Percentiles rank a stretch among this genome's conserved stretches.
Evolutionary conservation across 1,140 invertebrate species (phyloP).

Genomic region (Dinothrombium tinctorium): DNA sequence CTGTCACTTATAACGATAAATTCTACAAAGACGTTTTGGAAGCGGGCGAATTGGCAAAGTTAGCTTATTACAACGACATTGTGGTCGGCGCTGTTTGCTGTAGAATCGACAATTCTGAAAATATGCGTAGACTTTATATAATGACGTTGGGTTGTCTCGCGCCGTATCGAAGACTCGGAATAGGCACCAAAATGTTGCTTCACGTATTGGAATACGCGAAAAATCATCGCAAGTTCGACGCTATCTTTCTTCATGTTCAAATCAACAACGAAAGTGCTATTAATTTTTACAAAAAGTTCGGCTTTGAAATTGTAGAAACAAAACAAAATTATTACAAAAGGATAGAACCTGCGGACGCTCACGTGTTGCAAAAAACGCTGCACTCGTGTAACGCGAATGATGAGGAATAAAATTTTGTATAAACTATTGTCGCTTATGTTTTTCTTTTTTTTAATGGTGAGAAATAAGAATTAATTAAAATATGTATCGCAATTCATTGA

Average conservation of each 20-base stretch:
- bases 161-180: conserved; percentile 79
- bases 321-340: conserved; percentile 97
- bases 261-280: conserved; percentile 95
- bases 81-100: conserved; percentile 96
- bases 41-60: conserved; percentile 84
- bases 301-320: conserved; percentile 91
- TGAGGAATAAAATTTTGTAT: no score
- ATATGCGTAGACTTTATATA: conserved; percentile 68
- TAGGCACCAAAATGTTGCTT: conserved; percentile 76
- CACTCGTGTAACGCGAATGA: no score
- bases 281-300: conserved; percentile 97
- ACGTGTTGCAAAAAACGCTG: conserved; percentile 63
- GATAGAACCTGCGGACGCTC: conserved; percentile 94
- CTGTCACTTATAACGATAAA: conserved; percentile 97
- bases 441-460: no score
- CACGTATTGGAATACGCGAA: conserved; percentile 89
- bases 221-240: conserved; percentile 89
- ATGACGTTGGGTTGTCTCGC: conserved; percentile 97
- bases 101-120: conserved; percentile 78
- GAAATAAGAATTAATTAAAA: no score
- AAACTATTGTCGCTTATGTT: no score
- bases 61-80: conserved; percentile 99
- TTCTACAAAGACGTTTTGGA: conserved; percentile 99
- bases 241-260: conserved; percentile 93
- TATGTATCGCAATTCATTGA: no score